Evolutionary conservation across 2,113 vertebrate genomes (phyloP), one percentile per base, ranked within the genome.

Genomic region (Picathartes gymnocephalus): DNA sequence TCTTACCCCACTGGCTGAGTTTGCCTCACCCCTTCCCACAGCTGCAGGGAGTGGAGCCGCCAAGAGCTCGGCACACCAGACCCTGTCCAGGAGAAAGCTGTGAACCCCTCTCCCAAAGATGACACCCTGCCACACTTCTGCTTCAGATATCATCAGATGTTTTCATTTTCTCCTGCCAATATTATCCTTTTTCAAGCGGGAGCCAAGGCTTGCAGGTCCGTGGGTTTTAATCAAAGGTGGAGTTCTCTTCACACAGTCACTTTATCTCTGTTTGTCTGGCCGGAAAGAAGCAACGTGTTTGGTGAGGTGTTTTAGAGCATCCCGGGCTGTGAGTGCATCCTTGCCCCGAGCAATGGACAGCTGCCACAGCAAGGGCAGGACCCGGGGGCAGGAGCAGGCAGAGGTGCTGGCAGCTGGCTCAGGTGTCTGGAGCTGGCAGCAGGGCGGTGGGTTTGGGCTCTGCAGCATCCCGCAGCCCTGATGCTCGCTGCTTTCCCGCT

Each of bases 1-100:
- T 60, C 65, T 71, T 48, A 71, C 51, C 27, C 60, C 60, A 4
- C 35, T 30, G 60, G 39, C 30, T 9, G 16, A 54, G 33, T 73
- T 81, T 64, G 65, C 65, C 35, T 66, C 44, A 37, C 37, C 37
- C 39, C 24, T 72, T 94, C 69, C 35, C 56, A 27, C 45, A 62
- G 44, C 15, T 47, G 61, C 30, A 16, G 31, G 15, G 11, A 79
- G 35, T 33, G 19, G 51, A 78, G 40, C n/a, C 0, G 0, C 47
- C 1, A 0, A 47, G 35, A n/a, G 39, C 27, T 44, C 1, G 1
- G 51, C 53, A 40, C 40, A 6, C n/a, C 3, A 11, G 19, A 71
- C 25, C 23, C 62, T 57, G 31, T 24, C 28, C 5, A 0, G 8
- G 23, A 27, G 17, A 68, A 45, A 45, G 27, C 73, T 42, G 47